A percentile compares a stretch with the other conserved stretches of the same genome.
Conservation (phyloP, 2,888 invertebrate species). For the Drosophila percnosoma region DNA sequence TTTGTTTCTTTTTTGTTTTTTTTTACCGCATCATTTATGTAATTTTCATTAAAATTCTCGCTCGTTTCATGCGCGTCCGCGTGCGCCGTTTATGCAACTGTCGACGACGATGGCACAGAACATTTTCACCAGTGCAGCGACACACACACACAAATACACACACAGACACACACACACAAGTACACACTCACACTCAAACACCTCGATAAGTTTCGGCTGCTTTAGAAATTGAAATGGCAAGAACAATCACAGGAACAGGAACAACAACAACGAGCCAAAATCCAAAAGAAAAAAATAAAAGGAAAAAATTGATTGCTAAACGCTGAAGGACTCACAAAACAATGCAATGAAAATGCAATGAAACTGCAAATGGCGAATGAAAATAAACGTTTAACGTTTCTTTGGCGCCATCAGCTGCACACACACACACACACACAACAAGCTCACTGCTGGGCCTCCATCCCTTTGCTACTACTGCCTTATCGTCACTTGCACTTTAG, state of each 20-base stretch:
- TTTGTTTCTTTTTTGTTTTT: constrained; percentile 3
- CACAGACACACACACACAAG: constrained; percentile 13
- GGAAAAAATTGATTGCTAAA: constrained; percentile 63
- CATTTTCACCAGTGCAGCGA: constrained; percentile 65
- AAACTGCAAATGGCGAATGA: constrained; percentile 65
- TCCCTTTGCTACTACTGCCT: constrained; percentile 3
- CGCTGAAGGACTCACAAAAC: constrained; percentile 63
- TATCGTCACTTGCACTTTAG: constrained; percentile 62
- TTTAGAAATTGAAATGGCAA: constrained; percentile 60
- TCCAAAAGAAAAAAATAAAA: constrained; percentile 19
- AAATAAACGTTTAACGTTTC: constrained; percentile 74
- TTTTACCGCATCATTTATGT: constrained; percentile 59
- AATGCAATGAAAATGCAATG: constrained; percentile 72
- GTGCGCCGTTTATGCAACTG: constrained; percentile 77
- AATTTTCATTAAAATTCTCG: constrained; percentile 57
- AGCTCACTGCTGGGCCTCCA: background rate
- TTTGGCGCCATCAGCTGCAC: constrained; percentile 62
- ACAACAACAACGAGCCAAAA: constrained; percentile 10
- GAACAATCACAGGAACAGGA: constrained; percentile 27
- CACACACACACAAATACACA: constrained; percentile 26
- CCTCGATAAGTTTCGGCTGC: constrained; percentile 56
- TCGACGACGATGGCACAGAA: constrained; percentile 61
- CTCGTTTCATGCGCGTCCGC: constrained; percentile 67
- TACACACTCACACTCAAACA: constrained; percentile 28
- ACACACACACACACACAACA: constrained; percentile 2